Evolutionary conservation across 2,888 invertebrate genomes (phyloP), one percentile per base, ranked within the genome.

Genomic region (Trissoscelio sp.): DNA sequence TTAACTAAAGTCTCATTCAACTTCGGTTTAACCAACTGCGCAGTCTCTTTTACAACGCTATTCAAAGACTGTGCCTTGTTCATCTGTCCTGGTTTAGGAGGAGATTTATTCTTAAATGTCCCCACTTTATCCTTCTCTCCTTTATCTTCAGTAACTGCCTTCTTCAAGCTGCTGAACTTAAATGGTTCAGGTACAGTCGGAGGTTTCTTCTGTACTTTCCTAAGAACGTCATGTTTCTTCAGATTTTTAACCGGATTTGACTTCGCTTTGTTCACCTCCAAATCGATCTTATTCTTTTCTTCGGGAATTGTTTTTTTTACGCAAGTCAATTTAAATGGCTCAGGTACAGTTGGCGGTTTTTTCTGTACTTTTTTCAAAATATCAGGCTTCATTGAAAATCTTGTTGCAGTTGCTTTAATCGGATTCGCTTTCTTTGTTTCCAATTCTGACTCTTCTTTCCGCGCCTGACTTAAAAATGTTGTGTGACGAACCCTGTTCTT

Each of bases 341-440:
- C 93, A 0, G 94, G 93, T 12, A 93, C 85, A 1, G 95, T 96
- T 0, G 88, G 37, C 0, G 93, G 92, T 85, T 94, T 95, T 67
- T 91, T 93, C 0, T 90, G 88, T 0, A 93, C 91, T 53, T 92
- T 83, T 20, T 86, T 87, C 5, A 86, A 5, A 0, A 62, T 7
- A 7, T 3, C 9, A 16, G 69, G 69, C 12, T 60, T 58, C 12
- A 34, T 70, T 6, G 31, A n/a, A 11, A n/a, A n/a, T n/a, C n/a
- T 14, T 28, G 28, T 3, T 28, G 28, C 28, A 28, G 28, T 3
- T 28, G 28, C 28, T 39, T 39, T 46, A 5, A 95, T 90, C 1
- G 95, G 95, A 70, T 94, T 92, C 0, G 95, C 95, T 89, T 94
- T 95, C 24, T 95, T 93, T 89, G 94, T 94, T 87, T 95, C 94